Conservation (phyloP, 2,797 vertebrate species). For the Lithobates sylvaticus region DNA sequence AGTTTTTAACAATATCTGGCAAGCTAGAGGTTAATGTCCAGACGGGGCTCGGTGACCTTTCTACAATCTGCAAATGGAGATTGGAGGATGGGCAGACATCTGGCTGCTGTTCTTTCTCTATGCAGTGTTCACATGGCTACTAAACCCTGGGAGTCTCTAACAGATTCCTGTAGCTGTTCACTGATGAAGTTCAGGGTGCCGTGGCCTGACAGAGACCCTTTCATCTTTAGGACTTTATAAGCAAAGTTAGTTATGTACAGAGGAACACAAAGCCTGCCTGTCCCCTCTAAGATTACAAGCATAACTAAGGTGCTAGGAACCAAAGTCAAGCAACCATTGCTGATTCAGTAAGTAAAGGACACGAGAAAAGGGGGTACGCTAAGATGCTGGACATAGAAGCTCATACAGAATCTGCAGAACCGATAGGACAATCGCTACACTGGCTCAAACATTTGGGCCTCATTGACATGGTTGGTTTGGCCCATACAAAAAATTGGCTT, state of each 20-base stretch:
- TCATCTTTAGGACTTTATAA: constrained; percentile 33
- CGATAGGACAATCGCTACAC: no score
- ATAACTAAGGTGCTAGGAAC: neutral
- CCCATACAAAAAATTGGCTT: no score
- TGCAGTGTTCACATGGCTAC: constrained; percentile 41
- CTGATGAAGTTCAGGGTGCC: constrained; percentile 38
- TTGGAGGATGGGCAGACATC: constrained; percentile 55
- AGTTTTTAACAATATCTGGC: constrained; percentile 16
- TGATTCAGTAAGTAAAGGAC: neutral
- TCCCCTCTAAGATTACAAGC: neutral
- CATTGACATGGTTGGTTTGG: no score
- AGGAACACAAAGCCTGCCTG: constrained; percentile 9
- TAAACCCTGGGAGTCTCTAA: constrained; percentile 24
- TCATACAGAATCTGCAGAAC: no score
- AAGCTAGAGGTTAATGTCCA: constrained; percentile 60
- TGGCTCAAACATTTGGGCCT: no score
- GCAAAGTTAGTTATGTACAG: constrained; percentile 22
- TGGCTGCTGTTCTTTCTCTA: constrained; percentile 33
- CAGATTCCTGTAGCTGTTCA: constrained; percentile 41
- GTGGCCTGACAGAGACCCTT: constrained; percentile 5
- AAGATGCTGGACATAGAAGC: neutral
- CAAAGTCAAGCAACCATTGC: neutral
- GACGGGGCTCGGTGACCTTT: constrained; percentile 57
- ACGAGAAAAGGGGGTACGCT: neutral
- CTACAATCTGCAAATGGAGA: constrained; percentile 47